A percentile compares a stretch with the other conserved stretches of the same genome.
phyloP scores from a whole-genome alignment of 2,888 invertebrate genomes.

The Masnerella sp. region DNA sequence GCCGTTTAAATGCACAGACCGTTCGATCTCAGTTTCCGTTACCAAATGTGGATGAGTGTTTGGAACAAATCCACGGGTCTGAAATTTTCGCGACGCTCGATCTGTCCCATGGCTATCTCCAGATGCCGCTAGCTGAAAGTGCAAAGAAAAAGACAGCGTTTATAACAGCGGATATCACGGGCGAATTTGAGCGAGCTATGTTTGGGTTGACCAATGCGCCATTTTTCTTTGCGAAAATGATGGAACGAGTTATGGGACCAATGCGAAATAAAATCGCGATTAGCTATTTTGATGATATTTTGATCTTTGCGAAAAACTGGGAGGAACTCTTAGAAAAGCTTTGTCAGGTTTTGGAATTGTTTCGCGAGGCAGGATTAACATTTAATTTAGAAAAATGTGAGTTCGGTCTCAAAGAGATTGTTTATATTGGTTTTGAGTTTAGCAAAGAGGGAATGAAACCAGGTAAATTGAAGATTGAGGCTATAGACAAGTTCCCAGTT shows the following conservation, averaged over 20 bases:
- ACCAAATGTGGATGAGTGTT: constrained; percentile 52
- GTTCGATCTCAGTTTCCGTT: constrained; percentile 55
- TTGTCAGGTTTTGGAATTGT: constrained; percentile 56
- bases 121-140: constrained; percentile 33
- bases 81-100: background rate
- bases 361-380: constrained; percentile 22
- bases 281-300: constrained; percentile 68
- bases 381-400: constrained; percentile 1
- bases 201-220: constrained; percentile 69
- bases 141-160: constrained; percentile 64
- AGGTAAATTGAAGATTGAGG: background rate
- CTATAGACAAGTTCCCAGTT: background rate
- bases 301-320: constrained; percentile 62
- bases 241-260: constrained; percentile 62
- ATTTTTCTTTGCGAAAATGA: constrained; percentile 65
- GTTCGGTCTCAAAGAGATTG: background rate
- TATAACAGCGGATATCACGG: constrained; percentile 68
- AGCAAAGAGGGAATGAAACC: constrained; percentile 2
- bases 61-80: background rate
- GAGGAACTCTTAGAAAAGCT: constrained; percentile 62
- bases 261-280: constrained; percentile 57
- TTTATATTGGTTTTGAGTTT: constrained; percentile 7
- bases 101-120: constrained; percentile 49
- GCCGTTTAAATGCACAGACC: constrained; percentile 54
- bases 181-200: constrained; percentile 66